These are phyloP conservation scores for Rhadinocentrus ornatus DNA, from an alignment of 2,797 vertebrate genomes.

Conservation along the genomic window DNA sequence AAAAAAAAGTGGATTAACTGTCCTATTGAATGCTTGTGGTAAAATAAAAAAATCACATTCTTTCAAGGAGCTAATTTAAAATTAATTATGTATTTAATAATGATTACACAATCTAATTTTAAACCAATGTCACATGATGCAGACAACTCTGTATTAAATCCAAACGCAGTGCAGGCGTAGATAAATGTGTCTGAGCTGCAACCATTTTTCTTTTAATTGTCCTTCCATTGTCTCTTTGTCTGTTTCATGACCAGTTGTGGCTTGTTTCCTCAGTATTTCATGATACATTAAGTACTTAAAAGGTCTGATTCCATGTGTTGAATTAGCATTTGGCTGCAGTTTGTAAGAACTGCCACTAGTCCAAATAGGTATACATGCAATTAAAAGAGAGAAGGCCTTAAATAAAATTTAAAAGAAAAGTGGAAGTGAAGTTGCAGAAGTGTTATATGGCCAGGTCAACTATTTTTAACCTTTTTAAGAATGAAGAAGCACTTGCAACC, in stretches of 20 bases:
- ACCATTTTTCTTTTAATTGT: not conserved
- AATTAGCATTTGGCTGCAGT: constrained; percentile 12
- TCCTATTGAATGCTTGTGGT: not conserved
- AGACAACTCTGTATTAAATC: not conserved
- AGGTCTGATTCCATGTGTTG: constrained; percentile 11
- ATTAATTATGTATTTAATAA: not conserved
- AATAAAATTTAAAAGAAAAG: not conserved
- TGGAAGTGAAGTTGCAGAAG: not conserved
- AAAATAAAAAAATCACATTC: not conserved
- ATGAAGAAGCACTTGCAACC: not conserved
- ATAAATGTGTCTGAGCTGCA: not conserved
- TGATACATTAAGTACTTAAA: not conserved
- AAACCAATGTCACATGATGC: too few relatives aligned
- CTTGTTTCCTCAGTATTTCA: not conserved
- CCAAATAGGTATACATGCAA: constrained; percentile 5
- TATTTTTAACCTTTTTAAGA: not conserved
- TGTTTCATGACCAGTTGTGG: not conserved
- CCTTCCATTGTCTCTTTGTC: not conserved
- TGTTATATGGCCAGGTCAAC: not conserved
- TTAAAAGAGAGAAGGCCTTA: not conserved
- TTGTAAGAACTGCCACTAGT: not conserved
- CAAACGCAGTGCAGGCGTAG: not conserved
- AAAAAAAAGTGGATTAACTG: too few relatives aligned
- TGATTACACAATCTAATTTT: too few relatives aligned
- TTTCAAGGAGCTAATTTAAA: not conserved